These are phyloP conservation scores for Apistogramma diplotaenia DNA, from an alignment of 2,113 vertebrate species.

Conservation along the genomic window DNA sequence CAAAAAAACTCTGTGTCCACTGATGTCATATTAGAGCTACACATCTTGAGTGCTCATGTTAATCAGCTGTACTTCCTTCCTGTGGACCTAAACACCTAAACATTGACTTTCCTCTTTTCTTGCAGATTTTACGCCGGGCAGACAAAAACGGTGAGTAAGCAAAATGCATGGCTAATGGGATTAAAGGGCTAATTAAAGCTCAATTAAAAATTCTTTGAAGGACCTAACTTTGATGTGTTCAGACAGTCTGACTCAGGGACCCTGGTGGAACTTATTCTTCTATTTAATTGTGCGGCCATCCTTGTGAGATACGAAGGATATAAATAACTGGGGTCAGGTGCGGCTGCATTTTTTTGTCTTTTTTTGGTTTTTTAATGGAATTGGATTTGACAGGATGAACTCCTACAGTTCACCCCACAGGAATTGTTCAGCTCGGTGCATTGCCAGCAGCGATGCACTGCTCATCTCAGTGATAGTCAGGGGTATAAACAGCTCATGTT, in stretches of 20 bases:
- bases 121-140: conserved; percentile 78
- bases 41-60: not conserved
- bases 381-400: conserved; percentile 8
- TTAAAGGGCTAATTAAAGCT: not conserved
- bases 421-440: not conserved
- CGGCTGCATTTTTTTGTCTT: not conserved
- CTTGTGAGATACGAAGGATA: not conserved
- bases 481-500: not conserved
- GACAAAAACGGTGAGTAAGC: conserved; percentile 79
- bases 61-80: not conserved
- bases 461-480: not conserved
- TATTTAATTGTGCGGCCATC: not conserved
- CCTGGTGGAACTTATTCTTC: not conserved
- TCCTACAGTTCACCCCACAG: not conserved
- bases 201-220: not conserved
- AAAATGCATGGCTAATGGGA: conserved; percentile 19
- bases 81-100: not conserved
- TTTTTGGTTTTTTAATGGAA: not conserved
- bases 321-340: conserved; percentile 18
- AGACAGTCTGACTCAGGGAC: not conserved
- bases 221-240: not conserved
- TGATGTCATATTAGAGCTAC: not conserved
- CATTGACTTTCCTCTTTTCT: conserved; percentile 28
- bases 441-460: not conserved
- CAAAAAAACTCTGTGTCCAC: not conserved